Base-by-base conservation (phyloP, 2,113 vertebrate species). In the Sus scrofa region DNA sequence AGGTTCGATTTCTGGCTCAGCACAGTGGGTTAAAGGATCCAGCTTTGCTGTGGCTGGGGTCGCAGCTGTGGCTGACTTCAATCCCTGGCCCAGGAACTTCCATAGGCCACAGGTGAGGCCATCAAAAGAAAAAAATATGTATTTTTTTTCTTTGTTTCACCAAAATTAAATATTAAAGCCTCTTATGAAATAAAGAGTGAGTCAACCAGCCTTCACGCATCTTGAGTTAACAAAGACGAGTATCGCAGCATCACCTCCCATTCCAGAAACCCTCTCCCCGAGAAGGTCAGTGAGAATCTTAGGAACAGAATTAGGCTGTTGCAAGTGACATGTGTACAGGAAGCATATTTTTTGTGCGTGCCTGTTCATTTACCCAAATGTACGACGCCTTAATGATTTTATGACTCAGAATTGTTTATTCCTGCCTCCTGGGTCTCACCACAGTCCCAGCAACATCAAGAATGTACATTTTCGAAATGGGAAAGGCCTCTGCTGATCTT, bases 371-470 rank as follows among this genome's bases (percentile, higher is more conserved):
- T 13, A 30, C 37, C 58, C 39, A 11, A 58, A 19, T 22, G 54
- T 20, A 62, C 18, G 8, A 32, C 19, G 58, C 85, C 88, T 90
- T 67, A n/a, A 77, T 71, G 89, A 77, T 58, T 62, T 60, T 52
- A 58, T 90, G 91, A 90, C 60, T 85, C 78, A 92, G 74, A 71
- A 89, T 58, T 34, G 79, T 86, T 50, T 37, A 89, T 73, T 67
- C 67, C 93, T 79, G 50, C 81, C 68, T 84, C 91, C 81, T 34
- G 68, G 94, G 74, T 78, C 84, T 92, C 58, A 3, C 74, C 67
- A 2, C 37, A n/a, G 50, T 52, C 20, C n/a, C 83, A 34, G 86
- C 7, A 2, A 85, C 20, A 18, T 6, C 10, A 19, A 86, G 78
- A 19, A 73, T 5, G 27, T 34, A 24, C 65, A 13, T 67, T 88